Base-by-base conservation (phyloP, 1,140 invertebrate species). In the Drosophila pallidifrons region DNA sequence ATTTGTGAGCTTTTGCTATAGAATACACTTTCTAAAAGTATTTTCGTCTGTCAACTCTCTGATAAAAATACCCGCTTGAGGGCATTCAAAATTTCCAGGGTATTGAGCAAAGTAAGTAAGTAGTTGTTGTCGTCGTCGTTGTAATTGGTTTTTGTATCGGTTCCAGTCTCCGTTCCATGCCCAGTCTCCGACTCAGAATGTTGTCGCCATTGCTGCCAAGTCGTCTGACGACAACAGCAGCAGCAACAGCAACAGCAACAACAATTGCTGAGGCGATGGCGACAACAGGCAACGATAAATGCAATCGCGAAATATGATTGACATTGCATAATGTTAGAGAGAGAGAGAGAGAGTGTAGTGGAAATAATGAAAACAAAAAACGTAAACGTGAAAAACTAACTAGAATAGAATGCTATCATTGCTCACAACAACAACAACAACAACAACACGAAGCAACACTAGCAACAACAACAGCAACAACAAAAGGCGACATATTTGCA, bases 271-370 rank as follows among this genome's bases (percentile, higher is more conserved):
- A 69, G 61, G 43, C 75, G 65, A 16, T 49, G 58, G 73, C 78
- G 77, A 85, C 71, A 83, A 72, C 58, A 41, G 46, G 35, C 57
- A 65, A 64, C 61, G 68, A 72, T 76, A 72, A 68, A 78, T 74
- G 68, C 77, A 80, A 82, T 82, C 77, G 79, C 55, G 35, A 67
- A 74, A 68, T 72, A 70, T 81, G 74, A 81, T 83, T 89, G 83
- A 61, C 83, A 75, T 88, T 88, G 70, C 83, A 85, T 89, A 88
- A 89, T 82, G 71, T 38, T n/a, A 64, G 20, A 4, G 20, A 25
- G 20, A 25, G 20, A 25, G 20, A 25, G 16, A 2, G 16, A 20
- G 20, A 59, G 25, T 11, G 55, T 11, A 7, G 55, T 49, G 59
- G 15, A 59, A 45, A 43, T 4, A 43, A 55, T 41, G 55, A 46